Percentiles rank a stretch among this genome's conserved stretches.
These are phyloP conservation scores for Haliclona indistincta DNA, from an alignment of 37 sponge, comb jelly and placozoan species.

Conservation along the genomic window DNA sequence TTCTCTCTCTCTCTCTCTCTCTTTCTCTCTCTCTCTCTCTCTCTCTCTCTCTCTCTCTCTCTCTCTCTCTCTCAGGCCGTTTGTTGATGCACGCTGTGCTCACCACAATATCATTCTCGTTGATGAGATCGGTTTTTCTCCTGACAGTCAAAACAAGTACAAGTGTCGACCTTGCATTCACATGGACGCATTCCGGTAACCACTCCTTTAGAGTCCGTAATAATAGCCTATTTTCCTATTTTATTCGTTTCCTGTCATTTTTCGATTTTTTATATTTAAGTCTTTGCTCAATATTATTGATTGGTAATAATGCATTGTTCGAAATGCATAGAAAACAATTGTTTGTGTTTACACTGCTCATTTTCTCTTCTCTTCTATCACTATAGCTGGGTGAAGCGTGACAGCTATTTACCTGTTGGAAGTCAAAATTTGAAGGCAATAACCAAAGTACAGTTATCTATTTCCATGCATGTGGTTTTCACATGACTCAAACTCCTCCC, in stretches of 20 bases:
- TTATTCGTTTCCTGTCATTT: background rate
- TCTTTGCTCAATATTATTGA: no score
- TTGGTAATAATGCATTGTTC: no score
- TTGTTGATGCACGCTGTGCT: constrained; percentile 82
- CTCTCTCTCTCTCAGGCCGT: constrained; percentile 67
- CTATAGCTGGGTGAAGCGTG: constrained; percentile 95
- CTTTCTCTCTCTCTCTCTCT: no score
- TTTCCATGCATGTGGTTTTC: no score
- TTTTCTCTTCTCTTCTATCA: background rate
- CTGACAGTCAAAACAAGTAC: constrained; percentile 87
- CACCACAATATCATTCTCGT: constrained; percentile 65
- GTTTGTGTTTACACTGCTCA: background rate
- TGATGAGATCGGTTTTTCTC: constrained; percentile 90
- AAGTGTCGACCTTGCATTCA: constrained; percentile 91
- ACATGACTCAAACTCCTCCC: no score
- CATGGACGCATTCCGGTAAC: constrained; percentile 92
- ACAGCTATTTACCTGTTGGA: constrained; percentile 98
- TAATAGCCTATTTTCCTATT: background rate
- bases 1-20: background rate
- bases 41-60: no score
- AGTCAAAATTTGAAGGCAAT: constrained; percentile 98
- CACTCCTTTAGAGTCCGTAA: background rate
- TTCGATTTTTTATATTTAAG: no score
- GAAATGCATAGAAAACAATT: no score
- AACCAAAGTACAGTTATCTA: no score